Percentiles rank a stretch among this genome's conserved stretches.
Evolutionary conservation across 2,113 vertebrate genomes (phyloP).

Genomic region (Epinephelus cyanopodus): DNA sequence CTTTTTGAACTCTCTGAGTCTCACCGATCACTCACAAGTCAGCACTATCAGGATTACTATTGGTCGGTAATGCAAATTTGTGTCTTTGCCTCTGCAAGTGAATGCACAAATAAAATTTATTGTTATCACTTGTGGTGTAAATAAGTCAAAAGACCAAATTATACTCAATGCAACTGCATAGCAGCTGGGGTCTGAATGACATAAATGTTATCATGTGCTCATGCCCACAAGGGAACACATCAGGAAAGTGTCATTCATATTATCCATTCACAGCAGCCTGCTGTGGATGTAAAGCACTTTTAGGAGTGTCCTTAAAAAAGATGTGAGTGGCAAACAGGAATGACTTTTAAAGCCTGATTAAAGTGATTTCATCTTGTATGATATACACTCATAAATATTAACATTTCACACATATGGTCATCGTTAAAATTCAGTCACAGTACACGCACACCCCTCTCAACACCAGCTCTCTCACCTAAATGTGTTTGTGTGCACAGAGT

Average conservation of each 20-base stretch:
- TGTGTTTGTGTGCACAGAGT: slow-evolving; percentile 82
- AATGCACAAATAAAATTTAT: neutral
- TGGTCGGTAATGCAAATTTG: neutral
- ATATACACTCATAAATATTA: neutral
- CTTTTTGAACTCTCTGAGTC: too few species aligned
- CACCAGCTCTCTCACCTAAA: neutral
- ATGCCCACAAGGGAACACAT: too few species aligned
- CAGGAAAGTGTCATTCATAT: neutral
- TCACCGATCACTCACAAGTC: too few species aligned
- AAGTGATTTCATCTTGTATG: neutral
- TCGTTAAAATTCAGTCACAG: neutral
- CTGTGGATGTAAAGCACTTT: neutral
- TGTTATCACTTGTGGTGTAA: too few species aligned
- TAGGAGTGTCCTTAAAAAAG: neutral
- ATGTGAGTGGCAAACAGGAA: neutral
- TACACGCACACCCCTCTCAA: too few species aligned
- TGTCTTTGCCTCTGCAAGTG: neutral
- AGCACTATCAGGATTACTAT: too few species aligned
- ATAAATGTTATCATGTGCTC: neutral
- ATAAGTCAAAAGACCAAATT: too few species aligned
- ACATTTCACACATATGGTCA: too few species aligned
- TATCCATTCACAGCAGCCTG: neutral
- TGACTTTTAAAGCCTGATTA: neutral
- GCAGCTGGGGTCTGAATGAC: too few species aligned
- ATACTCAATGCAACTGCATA: too few species aligned